Percentiles rank a stretch among this genome's conserved stretches.
Conservation (phyloP, 2,888 invertebrate genomes). For the Andricus curvator region DNA sequence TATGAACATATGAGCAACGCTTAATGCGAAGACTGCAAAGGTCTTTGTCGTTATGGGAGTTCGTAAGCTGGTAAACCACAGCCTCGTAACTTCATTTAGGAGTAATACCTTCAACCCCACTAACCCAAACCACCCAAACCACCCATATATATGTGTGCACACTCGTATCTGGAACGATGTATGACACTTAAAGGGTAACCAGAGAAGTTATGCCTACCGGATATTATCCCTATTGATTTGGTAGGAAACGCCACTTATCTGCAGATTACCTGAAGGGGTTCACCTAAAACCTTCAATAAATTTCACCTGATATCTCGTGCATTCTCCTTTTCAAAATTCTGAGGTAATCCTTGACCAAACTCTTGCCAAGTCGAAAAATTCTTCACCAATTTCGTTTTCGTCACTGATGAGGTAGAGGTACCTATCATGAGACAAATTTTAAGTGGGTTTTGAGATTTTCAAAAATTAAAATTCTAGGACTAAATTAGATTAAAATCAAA, state of each 20-base stretch:
- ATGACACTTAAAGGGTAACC: background rate
- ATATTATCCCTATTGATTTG: conserved; percentile 24
- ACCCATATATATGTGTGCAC: background rate
- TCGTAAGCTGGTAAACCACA: conserved; percentile 33
- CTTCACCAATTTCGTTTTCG: background rate
- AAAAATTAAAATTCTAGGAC: too few relatives aligned
- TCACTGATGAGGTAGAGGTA: too few relatives aligned
- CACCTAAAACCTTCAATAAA: conserved; percentile 9
- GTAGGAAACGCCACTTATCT: conserved; percentile 6
- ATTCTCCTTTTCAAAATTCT: conserved; percentile 10
- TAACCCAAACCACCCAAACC: conserved; percentile 1
- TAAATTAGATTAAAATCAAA: too few relatives aligned
- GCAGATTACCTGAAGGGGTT: conserved; percentile 3
- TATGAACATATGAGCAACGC: background rate
- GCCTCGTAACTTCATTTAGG: conserved; percentile 35
- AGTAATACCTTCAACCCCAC: conserved; percentile 26
- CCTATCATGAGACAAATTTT: too few relatives aligned
- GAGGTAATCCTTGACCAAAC: background rate
- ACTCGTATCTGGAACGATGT: background rate
- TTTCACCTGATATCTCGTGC: conserved; percentile 12
- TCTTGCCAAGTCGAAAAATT: background rate
- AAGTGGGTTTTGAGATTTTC: too few relatives aligned
- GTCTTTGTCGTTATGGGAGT: conserved; percentile 38
- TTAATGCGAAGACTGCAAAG: conserved; percentile 20
- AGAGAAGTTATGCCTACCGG: conserved; percentile 26